Evolutionary conservation across 2,888 invertebrate genomes (phyloP), one percentile per base, ranked within the genome.

Genomic region (Erynnis tages): DNA sequence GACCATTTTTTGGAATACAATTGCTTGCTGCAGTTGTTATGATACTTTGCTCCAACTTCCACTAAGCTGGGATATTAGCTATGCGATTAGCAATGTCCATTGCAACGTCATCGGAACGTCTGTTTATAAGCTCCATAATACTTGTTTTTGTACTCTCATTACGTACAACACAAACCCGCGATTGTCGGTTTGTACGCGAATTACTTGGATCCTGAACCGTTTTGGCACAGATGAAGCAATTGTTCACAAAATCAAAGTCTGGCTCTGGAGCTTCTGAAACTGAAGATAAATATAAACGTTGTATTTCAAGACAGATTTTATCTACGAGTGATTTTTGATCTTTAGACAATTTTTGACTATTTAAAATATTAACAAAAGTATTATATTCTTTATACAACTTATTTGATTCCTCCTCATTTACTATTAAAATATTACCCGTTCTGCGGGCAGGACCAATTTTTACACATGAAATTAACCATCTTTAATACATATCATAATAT

Each of bases 1-100:
- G 8, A 21, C 53, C 45, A 53, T 53, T 53, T 54, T 57, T 53
- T 57, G 44, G 52, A 57, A 27, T 49, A 57, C 44, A 57, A 56
- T 53, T 52, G 55, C 53, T 55, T 55, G 19, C 55, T 55, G 23
- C 53, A 48, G 19, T 55, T 16, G 7, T 55, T 55, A 10, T 55
- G 53, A 53, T 55, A 55, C 48, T 23, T 47, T 17, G 53, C 53
- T 55, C 48, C 55, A 55, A 53, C 53, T 14, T 53, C 32, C 11
- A 53, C 53, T 53, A 55, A 55, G 48, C 55, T 55, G 14, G 52
- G 30, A 55, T 23, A 47, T 47, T 43, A 46, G 47, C 54, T 45
- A 54, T 49, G 49, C 50, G 21, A 21, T 21, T 21, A 21, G 21
- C 21, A 21, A 21, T 49, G 54, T 23, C 32, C 44, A 17, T 54